Conservation (phyloP, 2,113 vertebrate species). For the Cheirogaleus medius region DNA sequence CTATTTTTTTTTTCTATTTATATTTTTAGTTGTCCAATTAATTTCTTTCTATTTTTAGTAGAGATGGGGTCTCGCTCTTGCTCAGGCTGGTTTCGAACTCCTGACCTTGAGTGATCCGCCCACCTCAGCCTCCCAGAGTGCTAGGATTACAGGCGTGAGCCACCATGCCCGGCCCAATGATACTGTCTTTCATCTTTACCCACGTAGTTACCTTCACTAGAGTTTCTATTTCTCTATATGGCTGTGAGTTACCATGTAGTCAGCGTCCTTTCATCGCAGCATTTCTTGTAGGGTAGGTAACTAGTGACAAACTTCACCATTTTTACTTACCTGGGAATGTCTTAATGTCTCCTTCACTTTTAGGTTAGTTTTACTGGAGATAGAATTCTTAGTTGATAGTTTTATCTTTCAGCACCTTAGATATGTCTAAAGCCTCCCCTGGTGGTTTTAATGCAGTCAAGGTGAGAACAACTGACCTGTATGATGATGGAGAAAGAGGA, state of each 20-base stretch:
- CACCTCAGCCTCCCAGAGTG: no score
- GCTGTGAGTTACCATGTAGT: not conserved
- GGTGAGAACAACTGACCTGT: not conserved
- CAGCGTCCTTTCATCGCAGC: not conserved
- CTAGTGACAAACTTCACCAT: not conserved
- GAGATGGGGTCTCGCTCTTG: no score
- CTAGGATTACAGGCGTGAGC: no score
- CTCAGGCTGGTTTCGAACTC: no score
- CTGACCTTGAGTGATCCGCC: no score
- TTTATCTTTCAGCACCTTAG: not conserved
- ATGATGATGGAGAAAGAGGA: not conserved
- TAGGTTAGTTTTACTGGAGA: not conserved
- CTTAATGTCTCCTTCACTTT: not conserved
- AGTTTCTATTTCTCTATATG: not conserved
- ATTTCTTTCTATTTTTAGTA: no score
- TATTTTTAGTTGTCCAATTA: no score
- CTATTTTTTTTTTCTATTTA: no score
- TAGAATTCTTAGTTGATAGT: not conserved
- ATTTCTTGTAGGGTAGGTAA: not conserved
- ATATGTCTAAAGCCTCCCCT: not conserved
- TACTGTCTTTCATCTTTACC: not conserved
- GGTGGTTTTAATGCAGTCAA: not conserved
- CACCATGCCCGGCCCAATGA: no score
- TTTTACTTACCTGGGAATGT: not conserved
- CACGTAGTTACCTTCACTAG: not conserved